Percentiles rank a stretch among this genome's conserved stretches.
Conservation (phyloP, 1,140 invertebrate genomes). For the Drosophila nannoptera region DNA sequence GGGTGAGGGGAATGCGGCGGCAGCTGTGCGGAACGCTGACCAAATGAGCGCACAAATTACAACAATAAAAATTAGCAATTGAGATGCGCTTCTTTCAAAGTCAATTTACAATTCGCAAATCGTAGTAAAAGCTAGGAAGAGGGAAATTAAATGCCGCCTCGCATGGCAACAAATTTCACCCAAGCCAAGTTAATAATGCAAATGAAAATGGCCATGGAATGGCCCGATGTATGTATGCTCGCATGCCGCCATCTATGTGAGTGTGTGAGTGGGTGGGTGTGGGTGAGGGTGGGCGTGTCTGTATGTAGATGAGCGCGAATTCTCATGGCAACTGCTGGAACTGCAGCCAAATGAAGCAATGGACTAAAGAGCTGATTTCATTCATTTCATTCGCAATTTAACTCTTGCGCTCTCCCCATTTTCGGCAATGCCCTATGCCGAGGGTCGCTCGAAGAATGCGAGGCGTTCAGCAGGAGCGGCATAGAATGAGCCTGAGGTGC, state of each 20-base stretch:
- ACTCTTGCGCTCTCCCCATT: conserved; percentile 42
- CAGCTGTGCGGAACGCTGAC: conserved; percentile 18
- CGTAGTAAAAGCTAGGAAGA: conserved; percentile 20
- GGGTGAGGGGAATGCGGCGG: background rate
- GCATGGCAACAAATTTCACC: conserved; percentile 57
- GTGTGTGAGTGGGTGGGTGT: too few species aligned
- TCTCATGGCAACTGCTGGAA: conserved; percentile 4
- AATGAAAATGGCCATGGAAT: conserved; percentile 35
- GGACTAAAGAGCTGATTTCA: conserved; percentile 66
- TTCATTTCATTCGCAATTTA: conserved; percentile 74
- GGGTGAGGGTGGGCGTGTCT: too few species aligned
- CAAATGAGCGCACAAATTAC: conserved; percentile 34
- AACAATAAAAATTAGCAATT: conserved; percentile 45
- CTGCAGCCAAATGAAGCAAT: conserved; percentile 40
- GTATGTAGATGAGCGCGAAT: background rate
- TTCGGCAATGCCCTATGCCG: background rate
- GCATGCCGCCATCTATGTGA: too few species aligned
- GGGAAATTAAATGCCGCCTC: conserved; percentile 39
- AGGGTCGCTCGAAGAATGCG: background rate
- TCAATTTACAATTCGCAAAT: conserved; percentile 28
- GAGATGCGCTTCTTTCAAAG: conserved; percentile 41
- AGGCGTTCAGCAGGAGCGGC: too few species aligned
- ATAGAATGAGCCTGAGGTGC: too few species aligned
- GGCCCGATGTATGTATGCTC: conserved; percentile 4
- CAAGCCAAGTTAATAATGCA: conserved; percentile 64